Conservation (phyloP, 2,888 invertebrate genomes). For the Netelia melanura region DNA sequence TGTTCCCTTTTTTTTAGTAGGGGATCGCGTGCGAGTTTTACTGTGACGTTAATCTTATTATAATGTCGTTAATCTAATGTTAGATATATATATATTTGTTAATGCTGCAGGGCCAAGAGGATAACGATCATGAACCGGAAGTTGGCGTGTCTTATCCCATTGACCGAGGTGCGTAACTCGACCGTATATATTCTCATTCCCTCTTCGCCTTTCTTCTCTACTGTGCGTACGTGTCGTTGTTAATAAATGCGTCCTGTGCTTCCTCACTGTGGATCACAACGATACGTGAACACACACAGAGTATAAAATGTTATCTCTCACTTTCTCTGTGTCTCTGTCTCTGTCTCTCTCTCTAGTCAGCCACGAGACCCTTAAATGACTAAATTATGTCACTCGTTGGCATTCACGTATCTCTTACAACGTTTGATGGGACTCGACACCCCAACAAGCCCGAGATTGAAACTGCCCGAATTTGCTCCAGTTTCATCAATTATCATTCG, state of each 20-base stretch:
- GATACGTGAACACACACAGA: slow-evolving; percentile 16
- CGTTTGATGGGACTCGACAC: slow-evolving; percentile 38
- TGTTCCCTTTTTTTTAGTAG: neutral
- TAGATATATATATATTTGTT: slow-evolving; percentile 7
- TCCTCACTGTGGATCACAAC: slow-evolving; percentile 35
- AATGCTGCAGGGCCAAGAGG: neutral
- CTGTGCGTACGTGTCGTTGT: slow-evolving; percentile 36
- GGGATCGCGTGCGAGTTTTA: slow-evolving; percentile 29
- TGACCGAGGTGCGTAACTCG: slow-evolving; percentile 63
- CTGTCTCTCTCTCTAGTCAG: neutral
- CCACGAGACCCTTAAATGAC: slow-evolving; percentile 37
- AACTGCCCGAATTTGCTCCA: slow-evolving; percentile 48
- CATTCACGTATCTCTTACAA: slow-evolving; percentile 18
- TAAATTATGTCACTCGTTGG: slow-evolving; percentile 58
- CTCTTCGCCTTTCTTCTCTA: slow-evolving; percentile 13
- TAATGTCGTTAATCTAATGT: slow-evolving; percentile 30
- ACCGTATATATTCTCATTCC: slow-evolving; percentile 23
- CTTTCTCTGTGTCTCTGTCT: neutral
- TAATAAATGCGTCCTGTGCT: slow-evolving; percentile 70
- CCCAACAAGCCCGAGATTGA: slow-evolving; percentile 44
- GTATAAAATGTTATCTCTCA: slow-evolving; percentile 7
- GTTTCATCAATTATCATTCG: slow-evolving; percentile 57
- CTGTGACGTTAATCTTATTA: slow-evolving; percentile 15
- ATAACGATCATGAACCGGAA: slow-evolving; percentile 68
- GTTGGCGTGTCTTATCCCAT: slow-evolving; percentile 70